Evolutionary conservation across 1,140 invertebrate genomes (phyloP), one percentile per base, ranked within the genome.

Genomic region (Leptoteleia sp.): DNA sequence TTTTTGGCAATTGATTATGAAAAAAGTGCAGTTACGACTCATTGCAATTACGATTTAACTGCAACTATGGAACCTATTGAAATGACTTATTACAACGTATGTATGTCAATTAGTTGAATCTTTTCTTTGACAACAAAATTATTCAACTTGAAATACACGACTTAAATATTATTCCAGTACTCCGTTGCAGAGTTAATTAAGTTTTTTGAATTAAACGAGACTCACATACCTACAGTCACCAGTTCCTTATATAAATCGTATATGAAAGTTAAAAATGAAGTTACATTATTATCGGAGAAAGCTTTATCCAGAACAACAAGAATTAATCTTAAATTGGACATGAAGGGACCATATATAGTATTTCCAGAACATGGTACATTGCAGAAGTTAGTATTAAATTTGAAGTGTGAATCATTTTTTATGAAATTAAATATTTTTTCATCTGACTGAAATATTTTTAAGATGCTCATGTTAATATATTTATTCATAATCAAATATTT

Each of bases 61-160:
- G 89, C 94, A 38, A 91, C 92, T 37, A 85, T 95, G 68, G 94
- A 95, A 84, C 92, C 94, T 12, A 89, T 95, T 4, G 95, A 96
- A 91, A 88, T 95, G 11, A 91, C 94, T 35, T 96, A 96, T 89
- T 92, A 96, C 86, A 93, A 95, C 91, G 95, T 96, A 89, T 89
- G 81, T 55, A 55, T 29, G n/a, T n/a, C n/a, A n/a, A n/a, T n/a
- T n/a, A n/a, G n/a, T n/a, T n/a, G n/a, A n/a, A n/a, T n/a, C n/a
- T n/a, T n/a, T n/a, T n/a, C n/a, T n/a, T n/a, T n/a, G n/a, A n/a
- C n/a, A n/a, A n/a, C n/a, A n/a, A n/a, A n/a, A n/a, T n/a, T n/a
- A n/a, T n/a, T n/a, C n/a, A n/a, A n/a, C n/a, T n/a, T n/a, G n/a
- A n/a, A n/a, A n/a, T n/a, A n/a, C n/a, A n/a, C n/a, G n/a, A n/a